Conservation (phyloP, 2,888 invertebrate species). For the Parnassius orleans region DNA sequence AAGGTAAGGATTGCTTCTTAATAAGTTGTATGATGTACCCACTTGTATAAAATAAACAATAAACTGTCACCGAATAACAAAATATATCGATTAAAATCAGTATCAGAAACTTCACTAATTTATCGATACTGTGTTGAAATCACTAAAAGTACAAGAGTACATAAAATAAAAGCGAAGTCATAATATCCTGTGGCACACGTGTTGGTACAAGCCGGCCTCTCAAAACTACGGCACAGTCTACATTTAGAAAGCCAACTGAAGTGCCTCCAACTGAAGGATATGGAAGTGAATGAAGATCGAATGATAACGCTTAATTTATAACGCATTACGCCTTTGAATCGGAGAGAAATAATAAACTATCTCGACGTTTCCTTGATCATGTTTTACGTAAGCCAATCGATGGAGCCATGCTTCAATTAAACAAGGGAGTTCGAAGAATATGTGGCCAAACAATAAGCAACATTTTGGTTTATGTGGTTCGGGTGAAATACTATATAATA, state of each 20-base stretch:
- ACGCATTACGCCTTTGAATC: slow-evolving; percentile 6
- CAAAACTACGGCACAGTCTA: slow-evolving; percentile 22
- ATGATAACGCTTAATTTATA: slow-evolving; percentile 9
- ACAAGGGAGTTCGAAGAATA: too few relatives aligned
- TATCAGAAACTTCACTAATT: background rate
- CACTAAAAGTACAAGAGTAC: slow-evolving; percentile 47
- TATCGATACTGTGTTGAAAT: slow-evolving; percentile 32
- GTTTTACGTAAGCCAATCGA: slow-evolving; percentile 1
- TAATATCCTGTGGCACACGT: slow-evolving; percentile 70
- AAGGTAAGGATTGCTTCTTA: too few relatives aligned
- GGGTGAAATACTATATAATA: too few relatives aligned
- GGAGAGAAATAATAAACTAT: slow-evolving; percentile 2
- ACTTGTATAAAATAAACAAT: too few relatives aligned
- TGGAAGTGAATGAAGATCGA: slow-evolving; percentile 13
- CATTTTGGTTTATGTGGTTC: too few relatives aligned
- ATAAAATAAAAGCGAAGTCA: slow-evolving; percentile 69
- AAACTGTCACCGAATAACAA: too few relatives aligned
- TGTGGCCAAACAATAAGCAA: too few relatives aligned
- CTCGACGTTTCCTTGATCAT: slow-evolving; percentile 4
- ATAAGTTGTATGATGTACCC: too few relatives aligned
- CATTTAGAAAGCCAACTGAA: slow-evolving; percentile 29
- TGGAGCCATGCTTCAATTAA: background rate
- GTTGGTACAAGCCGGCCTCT: slow-evolving; percentile 39
- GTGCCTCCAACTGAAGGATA: slow-evolving; percentile 20
- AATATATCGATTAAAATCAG: too few relatives aligned